Evolutionary conservation across 92 coral and sea anemone genomes (phyloP).

Genomic region (Zoanthus sociatus): DNA sequence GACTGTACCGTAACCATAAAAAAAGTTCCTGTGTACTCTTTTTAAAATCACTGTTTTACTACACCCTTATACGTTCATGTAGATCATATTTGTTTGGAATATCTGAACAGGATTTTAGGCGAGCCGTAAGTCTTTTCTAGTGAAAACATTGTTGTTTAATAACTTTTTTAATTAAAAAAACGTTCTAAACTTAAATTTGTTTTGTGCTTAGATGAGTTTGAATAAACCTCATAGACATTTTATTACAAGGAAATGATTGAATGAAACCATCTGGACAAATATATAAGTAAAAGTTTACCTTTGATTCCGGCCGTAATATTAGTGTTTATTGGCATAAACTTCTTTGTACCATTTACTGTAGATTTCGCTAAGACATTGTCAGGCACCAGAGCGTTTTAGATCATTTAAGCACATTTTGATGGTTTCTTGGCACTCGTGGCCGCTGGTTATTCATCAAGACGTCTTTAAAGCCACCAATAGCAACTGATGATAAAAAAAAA

Average conservation of each 20-base stretch:
- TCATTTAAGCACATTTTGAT: constrained; percentile 1
- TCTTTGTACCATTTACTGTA: neutral
- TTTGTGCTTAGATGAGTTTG: neutral
- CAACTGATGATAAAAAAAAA: neutral
- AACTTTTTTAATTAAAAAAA: neutral
- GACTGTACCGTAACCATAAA: neutral
- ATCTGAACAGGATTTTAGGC: too few relatives aligned
- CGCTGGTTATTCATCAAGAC: neutral
- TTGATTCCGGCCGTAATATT: neutral
- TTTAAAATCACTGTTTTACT: too few relatives aligned
- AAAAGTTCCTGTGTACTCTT: too few relatives aligned
- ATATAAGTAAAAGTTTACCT: neutral
- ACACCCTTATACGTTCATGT: neutral
- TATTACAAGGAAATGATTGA: neutral
- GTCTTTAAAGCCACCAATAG: neutral
- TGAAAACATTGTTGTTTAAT: neutral
- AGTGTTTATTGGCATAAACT: neutral
- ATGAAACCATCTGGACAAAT: neutral
- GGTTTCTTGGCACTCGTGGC: neutral
- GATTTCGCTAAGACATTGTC: neutral
- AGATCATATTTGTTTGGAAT: too few relatives aligned
- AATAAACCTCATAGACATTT: too few relatives aligned
- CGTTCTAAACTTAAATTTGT: neutral
- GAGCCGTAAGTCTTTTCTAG: too few relatives aligned
- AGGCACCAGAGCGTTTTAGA: neutral